A percentile compares a stretch with the other conserved stretches of the same genome.
Evolutionary conservation across 2,113 vertebrate genomes (phyloP).

Genomic region (Hemichromis elongatus): DNA sequence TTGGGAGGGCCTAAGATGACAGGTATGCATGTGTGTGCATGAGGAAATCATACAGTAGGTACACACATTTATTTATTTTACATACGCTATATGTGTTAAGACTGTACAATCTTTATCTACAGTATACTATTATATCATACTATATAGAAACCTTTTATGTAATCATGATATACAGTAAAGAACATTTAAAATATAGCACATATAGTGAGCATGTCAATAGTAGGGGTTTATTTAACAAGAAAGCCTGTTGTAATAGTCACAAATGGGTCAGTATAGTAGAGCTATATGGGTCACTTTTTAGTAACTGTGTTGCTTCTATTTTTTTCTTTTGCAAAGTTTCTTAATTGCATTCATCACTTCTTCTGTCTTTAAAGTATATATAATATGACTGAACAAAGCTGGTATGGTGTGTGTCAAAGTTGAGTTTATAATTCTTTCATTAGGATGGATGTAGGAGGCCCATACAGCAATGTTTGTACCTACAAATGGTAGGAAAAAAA

Average conservation of each 20-base stretch:
- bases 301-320: not conserved
- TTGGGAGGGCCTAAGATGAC: not conserved
- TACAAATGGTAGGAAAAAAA: conserved; percentile 3
- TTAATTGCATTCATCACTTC: conserved; percentile 42
- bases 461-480: not conserved
- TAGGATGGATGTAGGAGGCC: not conserved
- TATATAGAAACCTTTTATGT: not conserved
- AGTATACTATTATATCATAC: not conserved
- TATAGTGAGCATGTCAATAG: not conserved
- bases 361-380: conserved; percentile 62
- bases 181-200: not conserved
- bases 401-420: conserved; percentile 44
- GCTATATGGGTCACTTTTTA: not conserved
- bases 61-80: too few species aligned
- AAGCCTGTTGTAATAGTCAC: not conserved
- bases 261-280: not conserved
- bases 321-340: conserved; percentile 16
- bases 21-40: not conserved
- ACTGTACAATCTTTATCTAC: rapidly evolving
- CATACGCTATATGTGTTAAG: not conserved
- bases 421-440: conserved; percentile 53
- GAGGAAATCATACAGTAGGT: not conserved
- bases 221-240: not conserved
- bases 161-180: not conserved
- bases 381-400: conserved; percentile 55